Percentiles rank a stretch among this genome's conserved stretches.
Conservation (phyloP, 2,888 invertebrate genomes). For the Venusia cambrica region DNA sequence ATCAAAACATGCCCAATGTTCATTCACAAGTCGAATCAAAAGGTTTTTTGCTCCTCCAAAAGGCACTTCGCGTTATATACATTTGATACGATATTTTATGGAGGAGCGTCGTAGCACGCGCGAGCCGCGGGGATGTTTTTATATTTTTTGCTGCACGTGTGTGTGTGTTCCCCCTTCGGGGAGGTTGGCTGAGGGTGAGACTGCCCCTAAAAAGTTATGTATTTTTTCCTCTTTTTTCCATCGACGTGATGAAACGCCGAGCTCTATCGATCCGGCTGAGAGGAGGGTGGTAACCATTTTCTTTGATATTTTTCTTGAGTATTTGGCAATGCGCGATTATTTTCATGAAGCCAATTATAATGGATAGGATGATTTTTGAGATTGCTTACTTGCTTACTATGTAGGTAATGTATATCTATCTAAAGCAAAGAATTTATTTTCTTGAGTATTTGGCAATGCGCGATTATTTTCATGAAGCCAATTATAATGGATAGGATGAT, state of each 20-base stretch:
- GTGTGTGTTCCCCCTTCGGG: slow-evolving; percentile 42
- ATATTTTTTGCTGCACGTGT: slow-evolving; percentile 50
- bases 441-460: no score
- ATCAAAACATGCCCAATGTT: slow-evolving; percentile 50
- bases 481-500: no score
- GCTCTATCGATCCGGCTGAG: slow-evolving; percentile 67
- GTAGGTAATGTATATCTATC: no score
- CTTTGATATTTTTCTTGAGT: slow-evolving; percentile 39
- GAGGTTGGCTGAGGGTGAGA: slow-evolving; percentile 37
- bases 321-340: slow-evolving; percentile 14
- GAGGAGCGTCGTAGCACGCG: slow-evolving; percentile 67
- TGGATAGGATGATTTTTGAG: no score
- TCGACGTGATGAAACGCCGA: slow-evolving; percentile 75
- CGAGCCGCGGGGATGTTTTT: slow-evolving; percentile 58
- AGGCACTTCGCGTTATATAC: slow-evolving; percentile 68
- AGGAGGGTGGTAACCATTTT: slow-evolving; percentile 30
- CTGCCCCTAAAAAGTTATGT: slow-evolving; percentile 80
- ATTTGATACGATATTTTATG: slow-evolving; percentile 75
- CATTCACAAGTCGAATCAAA: slow-evolving; percentile 48
- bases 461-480: no score
- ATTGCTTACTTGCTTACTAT: no score
- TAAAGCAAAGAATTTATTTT: no score
- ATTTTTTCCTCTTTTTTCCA: slow-evolving; percentile 79
- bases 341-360: no score
- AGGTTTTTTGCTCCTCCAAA: slow-evolving; percentile 58